Percentiles rank a stretch among this genome's conserved stretches.
These are phyloP conservation scores for Cosmia pyralina DNA, from an alignment of 2,888 invertebrate species.

Conservation along the genomic window DNA sequence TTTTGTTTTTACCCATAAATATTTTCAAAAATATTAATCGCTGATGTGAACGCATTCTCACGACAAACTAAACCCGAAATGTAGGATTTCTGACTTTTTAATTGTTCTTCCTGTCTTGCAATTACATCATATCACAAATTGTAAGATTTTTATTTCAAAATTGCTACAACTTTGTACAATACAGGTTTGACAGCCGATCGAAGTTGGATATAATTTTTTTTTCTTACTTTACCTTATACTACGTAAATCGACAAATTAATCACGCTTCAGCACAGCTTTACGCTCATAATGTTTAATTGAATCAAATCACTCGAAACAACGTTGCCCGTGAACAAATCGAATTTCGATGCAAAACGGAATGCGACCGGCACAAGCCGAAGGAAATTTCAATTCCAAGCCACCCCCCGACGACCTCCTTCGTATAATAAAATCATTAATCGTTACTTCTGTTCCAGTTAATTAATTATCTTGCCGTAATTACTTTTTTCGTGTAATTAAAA, in stretches of 20 bases:
- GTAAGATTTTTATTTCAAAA: conserved; percentile 48
- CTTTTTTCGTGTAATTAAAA: conserved; percentile 91
- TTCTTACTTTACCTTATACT: conserved; percentile 63
- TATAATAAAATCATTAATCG: conserved; percentile 91
- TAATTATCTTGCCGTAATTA: conserved; percentile 90
- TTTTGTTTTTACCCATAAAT: conserved; percentile 39
- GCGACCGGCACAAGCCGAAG: conserved; percentile 77
- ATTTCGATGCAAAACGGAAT: conserved; percentile 82
- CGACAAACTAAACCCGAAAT: conserved; percentile 50
- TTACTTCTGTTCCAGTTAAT: conserved; percentile 91
- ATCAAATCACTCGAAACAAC: conserved; percentile 83
- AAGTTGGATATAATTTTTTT: conserved; percentile 57
- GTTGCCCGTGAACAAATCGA: conserved; percentile 80
- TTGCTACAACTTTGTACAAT: conserved; percentile 52
- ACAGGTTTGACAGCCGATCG: conserved; percentile 60
- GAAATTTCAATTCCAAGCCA: conserved; percentile 85
- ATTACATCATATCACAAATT: conserved; percentile 57
- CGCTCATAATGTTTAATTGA: conserved; percentile 82
- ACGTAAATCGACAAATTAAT: conserved; percentile 72
- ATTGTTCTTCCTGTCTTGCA: conserved; percentile 49
- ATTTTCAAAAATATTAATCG: conserved; percentile 39
- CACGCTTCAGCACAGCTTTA: conserved; percentile 72
- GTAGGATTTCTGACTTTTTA: conserved; percentile 57
- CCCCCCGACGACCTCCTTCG: conserved; percentile 87
- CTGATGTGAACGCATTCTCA: conserved; percentile 46